Conservation (phyloP, 2,797 vertebrate genomes). For the Chiloscyllium punctatum region DNA sequence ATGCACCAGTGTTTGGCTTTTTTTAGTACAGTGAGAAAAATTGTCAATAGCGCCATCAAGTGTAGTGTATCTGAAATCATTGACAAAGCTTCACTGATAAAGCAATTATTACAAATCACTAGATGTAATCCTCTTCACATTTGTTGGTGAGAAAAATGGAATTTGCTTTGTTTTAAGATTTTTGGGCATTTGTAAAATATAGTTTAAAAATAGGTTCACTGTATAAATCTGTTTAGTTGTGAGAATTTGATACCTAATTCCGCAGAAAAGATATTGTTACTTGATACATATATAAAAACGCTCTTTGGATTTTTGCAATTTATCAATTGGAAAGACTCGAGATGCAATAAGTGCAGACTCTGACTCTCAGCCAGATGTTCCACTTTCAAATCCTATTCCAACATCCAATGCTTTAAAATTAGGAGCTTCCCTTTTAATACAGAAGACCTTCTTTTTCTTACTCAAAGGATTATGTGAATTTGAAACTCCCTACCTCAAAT, state of each 20-base stretch:
- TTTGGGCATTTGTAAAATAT: background rate
- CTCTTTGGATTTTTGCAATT: background rate
- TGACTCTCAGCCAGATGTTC: too few species aligned
- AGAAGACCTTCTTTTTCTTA: too few species aligned
- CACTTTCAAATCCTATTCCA: too few species aligned
- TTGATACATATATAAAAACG: background rate
- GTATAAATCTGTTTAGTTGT: background rate
- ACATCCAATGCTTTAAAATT: too few species aligned
- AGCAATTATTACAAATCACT: background rate
- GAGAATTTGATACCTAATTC: background rate
- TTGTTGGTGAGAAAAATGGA: background rate
- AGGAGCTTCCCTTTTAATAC: too few species aligned
- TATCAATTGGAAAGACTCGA: background rate
- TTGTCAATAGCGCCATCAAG: background rate
- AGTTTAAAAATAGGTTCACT: background rate
- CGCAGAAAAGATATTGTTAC: background rate
- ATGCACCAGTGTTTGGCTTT: background rate
- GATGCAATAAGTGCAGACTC: too few species aligned
- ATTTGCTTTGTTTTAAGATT: background rate
- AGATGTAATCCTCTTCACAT: background rate
- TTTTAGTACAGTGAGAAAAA: background rate
- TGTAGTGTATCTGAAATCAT: background rate
- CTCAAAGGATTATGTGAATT: too few species aligned
- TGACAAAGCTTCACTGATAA: background rate
- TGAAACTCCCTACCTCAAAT: too few species aligned